Conservation (phyloP, 2,113 vertebrate species). For the Notarius lentiginosus region DNA sequence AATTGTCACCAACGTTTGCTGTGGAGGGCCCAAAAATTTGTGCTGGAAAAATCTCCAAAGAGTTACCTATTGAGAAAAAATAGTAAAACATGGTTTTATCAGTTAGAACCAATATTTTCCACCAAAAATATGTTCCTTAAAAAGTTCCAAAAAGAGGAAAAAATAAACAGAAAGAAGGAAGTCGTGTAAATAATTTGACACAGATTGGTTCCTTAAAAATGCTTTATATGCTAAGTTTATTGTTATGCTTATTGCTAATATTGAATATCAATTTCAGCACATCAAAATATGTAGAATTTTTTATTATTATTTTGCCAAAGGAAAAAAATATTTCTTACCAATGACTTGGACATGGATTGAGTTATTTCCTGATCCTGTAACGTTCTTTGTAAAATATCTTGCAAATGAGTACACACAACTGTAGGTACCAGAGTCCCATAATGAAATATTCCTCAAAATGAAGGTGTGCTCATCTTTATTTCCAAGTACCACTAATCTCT, state of each 20-base stretch:
- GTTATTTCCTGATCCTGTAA: not conserved
- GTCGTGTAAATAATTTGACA: too few relatives aligned
- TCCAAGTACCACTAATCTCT: not conserved
- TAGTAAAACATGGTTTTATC: too few relatives aligned
- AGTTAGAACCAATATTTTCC: too few relatives aligned
- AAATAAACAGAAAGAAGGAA: too few relatives aligned
- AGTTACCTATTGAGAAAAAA: not conserved
- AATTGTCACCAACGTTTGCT: not conserved
- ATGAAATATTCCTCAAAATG: not conserved
- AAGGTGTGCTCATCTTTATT: not conserved
- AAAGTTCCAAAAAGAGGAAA: too few relatives aligned
- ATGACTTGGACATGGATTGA: not conserved
- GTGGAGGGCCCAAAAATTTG: not conserved
- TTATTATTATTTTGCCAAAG: not conserved
- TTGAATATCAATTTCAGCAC: not conserved
- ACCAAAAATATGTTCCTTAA: too few relatives aligned
- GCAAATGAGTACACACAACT: not conserved
- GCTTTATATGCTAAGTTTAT: too few relatives aligned
- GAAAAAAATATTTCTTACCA: not conserved
- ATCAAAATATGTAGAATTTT: not conserved
- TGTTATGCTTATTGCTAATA: not conserved
- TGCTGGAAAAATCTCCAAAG: not conserved
- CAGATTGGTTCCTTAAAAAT: too few relatives aligned
- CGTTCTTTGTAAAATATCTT: not conserved
- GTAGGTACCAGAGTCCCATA: slow-evolving; percentile 12